These are phyloP conservation scores for Porites lutea DNA, from an alignment of 64 coral and sea anemone genomes.

Conservation along the genomic window DNA sequence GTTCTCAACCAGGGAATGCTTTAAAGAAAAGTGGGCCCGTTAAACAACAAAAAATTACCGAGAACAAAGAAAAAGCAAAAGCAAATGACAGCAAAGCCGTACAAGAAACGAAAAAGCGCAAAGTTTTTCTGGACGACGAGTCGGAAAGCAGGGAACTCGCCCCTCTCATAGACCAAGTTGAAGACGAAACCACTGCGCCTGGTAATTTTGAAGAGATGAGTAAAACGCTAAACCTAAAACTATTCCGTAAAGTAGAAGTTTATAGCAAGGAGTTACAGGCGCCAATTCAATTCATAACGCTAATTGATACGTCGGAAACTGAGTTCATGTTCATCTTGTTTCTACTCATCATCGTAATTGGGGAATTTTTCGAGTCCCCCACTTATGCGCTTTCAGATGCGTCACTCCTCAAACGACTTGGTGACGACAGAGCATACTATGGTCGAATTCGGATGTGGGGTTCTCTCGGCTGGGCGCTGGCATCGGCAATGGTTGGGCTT, in stretches of 20 bases:
- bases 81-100: neutral
- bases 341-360: constrained; percentile 77
- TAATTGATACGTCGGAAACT: constrained; percentile 71
- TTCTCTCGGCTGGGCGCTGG: constrained; percentile 82
- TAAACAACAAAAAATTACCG: neutral
- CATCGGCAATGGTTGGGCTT: constrained; percentile 64
- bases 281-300: constrained; percentile 63
- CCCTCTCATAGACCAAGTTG: too few relatives aligned
- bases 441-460: constrained; percentile 90
- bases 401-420: constrained; percentile 82
- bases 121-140: too few relatives aligned
- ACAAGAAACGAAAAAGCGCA: neutral
- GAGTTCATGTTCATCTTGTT: constrained; percentile 84
- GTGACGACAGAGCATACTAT: constrained; percentile 82
- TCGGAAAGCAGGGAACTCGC: too few relatives aligned
- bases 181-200: neutral
- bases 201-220: neutral
- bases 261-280: constrained; percentile 35
- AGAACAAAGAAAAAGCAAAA: neutral
- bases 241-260: neutral
- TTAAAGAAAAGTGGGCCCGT: neutral
- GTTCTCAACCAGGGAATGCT: neutral
- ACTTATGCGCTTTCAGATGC: constrained; percentile 89
- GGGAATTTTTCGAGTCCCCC: constrained; percentile 92
- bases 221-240: neutral